Evolutionary conservation across 2,888 invertebrate species (phyloP), one percentile per base, ranked within the genome.

Genomic region (Brachyopa scutellaris): DNA sequence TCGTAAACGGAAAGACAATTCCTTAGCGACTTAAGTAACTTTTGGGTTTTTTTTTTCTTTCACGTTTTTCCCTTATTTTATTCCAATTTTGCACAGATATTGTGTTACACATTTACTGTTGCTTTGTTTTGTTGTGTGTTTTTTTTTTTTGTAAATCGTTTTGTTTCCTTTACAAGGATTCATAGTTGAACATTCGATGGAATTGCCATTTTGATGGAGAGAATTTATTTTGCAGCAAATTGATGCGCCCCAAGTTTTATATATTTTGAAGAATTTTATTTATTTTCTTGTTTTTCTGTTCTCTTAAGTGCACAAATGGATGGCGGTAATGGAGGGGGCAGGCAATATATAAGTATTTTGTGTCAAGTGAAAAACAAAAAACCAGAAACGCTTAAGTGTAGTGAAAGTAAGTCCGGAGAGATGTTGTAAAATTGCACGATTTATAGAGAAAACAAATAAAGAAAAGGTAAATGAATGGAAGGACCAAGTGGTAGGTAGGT

Each of bases 1-100:
- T 55, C 55, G 45, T 67, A 62, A 79, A 73, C 67, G 73, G 67
- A 79, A 67, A 73, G 73, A 79, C 67, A 79, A 73, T 67, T 67
- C 67, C 40, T 72, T 38, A 61, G 61, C 59, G 47, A 66, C 67
- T 79, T 79, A 62, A 73, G 67, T 73, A 73, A 73, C 61, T 55
- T 78, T 72, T 59, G 15, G 13, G 23, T 40, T 19, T 36, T 36
- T 13, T 36, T 4, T 23, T 23, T 9, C 6, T 33, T 38, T 51
- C 31, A 38, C 31, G 40, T 61, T 33, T 40, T 53, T 31, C 29
- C 21, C 23, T 31, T 55, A 23, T 42, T 67, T 51, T 51, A 49
- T 53, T 40, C n/a, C 23, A 9, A 29, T 49, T 21, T 49, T 33
- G 31, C 17, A 49, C 17, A 66, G 31, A 66, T 66, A 42, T 53